phyloP scores from a whole-genome alignment of 1,140 invertebrate species.

The Drosophila bocki region DNA sequence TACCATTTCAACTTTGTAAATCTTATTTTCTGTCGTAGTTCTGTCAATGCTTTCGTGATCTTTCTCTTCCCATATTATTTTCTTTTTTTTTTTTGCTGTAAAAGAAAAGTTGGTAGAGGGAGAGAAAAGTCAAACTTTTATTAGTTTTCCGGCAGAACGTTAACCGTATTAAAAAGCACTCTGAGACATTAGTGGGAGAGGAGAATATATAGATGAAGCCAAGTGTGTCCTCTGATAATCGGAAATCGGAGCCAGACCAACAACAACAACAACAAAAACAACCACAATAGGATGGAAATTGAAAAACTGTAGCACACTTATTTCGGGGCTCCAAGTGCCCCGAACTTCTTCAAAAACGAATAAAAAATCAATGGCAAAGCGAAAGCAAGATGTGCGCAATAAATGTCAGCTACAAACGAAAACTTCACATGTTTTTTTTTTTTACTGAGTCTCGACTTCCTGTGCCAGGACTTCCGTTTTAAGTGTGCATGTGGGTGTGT shows the following conservation, averaged over 20 bases:
- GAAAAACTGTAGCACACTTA: constrained; percentile 67
- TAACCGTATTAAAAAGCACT: constrained; percentile 75
- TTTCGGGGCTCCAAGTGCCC: constrained; percentile 41
- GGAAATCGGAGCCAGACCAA: constrained; percentile 20
- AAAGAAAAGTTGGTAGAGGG: not conserved
- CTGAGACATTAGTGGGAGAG: constrained; percentile 52
- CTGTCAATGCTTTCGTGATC: constrained; percentile 56
- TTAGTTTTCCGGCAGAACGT: constrained; percentile 69
- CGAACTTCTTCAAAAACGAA: constrained; percentile 77
- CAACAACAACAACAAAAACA: constrained; percentile 1
- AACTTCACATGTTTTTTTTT: constrained; percentile 60
- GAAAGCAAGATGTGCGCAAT: constrained; percentile 71
- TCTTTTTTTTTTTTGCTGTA: not conserved
- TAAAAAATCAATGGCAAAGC: constrained; percentile 78
- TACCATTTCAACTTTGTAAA: constrained; percentile 55
- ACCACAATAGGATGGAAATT: constrained; percentile 50
- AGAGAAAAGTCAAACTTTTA: constrained; percentile 55
- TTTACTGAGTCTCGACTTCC: constrained; percentile 12
- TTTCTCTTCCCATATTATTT: constrained; percentile 11
- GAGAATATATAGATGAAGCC: constrained; percentile 24
- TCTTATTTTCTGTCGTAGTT: constrained; percentile 50
- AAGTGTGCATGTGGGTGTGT: not conserved
- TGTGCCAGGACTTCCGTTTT: constrained; percentile 29
- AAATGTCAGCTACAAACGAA: constrained; percentile 74
- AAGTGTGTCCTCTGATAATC: constrained; percentile 48